Evolutionary conservation across 1,140 invertebrate genomes (phyloP).

Genomic region (Halictus rubicundus): DNA sequence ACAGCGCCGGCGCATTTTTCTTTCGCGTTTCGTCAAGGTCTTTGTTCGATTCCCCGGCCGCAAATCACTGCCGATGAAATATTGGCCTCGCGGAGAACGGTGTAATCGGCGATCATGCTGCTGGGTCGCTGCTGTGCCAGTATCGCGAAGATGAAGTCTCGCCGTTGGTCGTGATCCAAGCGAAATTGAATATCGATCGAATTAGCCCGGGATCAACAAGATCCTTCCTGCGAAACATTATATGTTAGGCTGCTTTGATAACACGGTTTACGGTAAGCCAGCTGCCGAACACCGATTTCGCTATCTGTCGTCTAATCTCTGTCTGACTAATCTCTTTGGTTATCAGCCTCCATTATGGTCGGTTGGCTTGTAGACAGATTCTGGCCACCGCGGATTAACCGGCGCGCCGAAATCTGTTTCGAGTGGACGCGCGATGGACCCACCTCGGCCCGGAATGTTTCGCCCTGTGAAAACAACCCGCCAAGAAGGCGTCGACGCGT

Average conservation of each 20-base stretch:
- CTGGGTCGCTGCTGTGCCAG: too few relatives aligned
- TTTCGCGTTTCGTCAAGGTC: constrained; percentile 27
- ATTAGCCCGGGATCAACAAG: constrained; percentile 14
- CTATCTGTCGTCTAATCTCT: constrained; percentile 46
- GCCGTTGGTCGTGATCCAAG: background rate
- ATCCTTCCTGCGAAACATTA: constrained; percentile 6
- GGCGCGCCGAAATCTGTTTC: constrained; percentile 22
- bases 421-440: background rate
- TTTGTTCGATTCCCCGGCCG: constrained; percentile 35
- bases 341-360: constrained; percentile 43
- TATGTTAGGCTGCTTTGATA: constrained; percentile 30
- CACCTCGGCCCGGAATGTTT: background rate
- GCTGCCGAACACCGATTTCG: constrained; percentile 32
- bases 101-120: constrained; percentile 8
- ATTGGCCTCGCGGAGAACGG: background rate
- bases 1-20: constrained; percentile 33
- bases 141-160: constrained; percentile 13
- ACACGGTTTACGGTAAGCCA: constrained; percentile 34
- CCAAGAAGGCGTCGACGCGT: background rate
- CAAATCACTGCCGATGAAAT: constrained; percentile 26
- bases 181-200: constrained; percentile 51
- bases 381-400: constrained; percentile 32
- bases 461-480: background rate
- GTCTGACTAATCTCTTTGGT: constrained; percentile 42
- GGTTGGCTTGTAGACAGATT: constrained; percentile 18